A percentile compares a stretch with the other conserved stretches of the same genome.
Evolutionary conservation across 2,113 vertebrate genomes (phyloP).

Genomic region (Pollachius pollachius): DNA sequence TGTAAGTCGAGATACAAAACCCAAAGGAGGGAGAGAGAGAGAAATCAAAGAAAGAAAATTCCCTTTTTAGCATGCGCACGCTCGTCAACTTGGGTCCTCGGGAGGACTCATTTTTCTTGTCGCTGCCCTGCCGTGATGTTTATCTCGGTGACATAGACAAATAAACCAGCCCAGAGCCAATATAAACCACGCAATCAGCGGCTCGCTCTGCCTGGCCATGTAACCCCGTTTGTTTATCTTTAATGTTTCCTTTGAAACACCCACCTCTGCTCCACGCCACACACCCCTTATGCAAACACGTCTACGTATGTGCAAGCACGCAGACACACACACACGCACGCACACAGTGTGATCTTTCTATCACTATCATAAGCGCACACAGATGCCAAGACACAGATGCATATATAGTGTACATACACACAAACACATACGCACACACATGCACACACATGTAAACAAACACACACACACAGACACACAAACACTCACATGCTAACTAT

Average conservation of each 20-base stretch:
- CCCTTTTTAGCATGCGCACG: conserved; percentile 28
- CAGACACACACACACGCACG: conserved; percentile 6
- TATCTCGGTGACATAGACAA: conserved; percentile 69
- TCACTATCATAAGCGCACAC: too few species aligned
- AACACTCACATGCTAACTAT: too few species aligned
- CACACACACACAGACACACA: conserved; percentile 41
- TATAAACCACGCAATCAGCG: conserved; percentile 61
- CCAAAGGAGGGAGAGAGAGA: conserved; percentile 12
- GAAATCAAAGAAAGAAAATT: not conserved
- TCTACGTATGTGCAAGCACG: not conserved
- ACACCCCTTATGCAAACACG: conserved; percentile 7
- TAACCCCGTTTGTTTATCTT: conserved; percentile 67
- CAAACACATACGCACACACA: conserved; percentile 29
- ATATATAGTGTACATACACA: conserved; percentile 5
- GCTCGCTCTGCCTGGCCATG: conserved; percentile 43
- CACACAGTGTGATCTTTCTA: conserved; percentile 19
- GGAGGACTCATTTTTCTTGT: conserved; percentile 52
- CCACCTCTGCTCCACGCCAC: not conserved
- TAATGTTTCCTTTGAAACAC: conserved; percentile 65
- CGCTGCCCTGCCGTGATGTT: conserved; percentile 57
- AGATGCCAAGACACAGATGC: too few species aligned
- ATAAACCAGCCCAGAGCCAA: conserved; percentile 60
- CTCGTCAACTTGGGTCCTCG: conserved; percentile 49
- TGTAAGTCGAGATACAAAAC: conserved; percentile 1
- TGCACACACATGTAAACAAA: conserved; percentile 32